Percentiles rank a stretch among this genome's conserved stretches.
Evolutionary conservation across 1,140 invertebrate species (phyloP).

Genomic region (Bombus fervidus): DNA sequence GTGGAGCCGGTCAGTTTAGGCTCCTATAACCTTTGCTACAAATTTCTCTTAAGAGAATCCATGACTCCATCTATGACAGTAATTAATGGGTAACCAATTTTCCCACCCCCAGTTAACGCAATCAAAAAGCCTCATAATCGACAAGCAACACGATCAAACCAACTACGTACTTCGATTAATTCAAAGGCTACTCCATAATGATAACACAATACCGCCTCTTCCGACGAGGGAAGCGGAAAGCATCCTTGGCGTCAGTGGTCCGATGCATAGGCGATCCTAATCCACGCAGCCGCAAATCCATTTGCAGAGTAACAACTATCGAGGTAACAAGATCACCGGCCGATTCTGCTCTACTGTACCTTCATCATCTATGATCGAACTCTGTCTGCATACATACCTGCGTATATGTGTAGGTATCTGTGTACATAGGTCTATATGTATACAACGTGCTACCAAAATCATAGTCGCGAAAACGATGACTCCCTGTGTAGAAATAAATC

Average conservation of each 20-base stretch:
- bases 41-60: too few relatives aligned
- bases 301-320: conserved; percentile 73
- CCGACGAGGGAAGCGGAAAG: neutral
- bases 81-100: too few relatives aligned
- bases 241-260: neutral
- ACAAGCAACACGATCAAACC: neutral
- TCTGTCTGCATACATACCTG: neutral
- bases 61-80: too few relatives aligned
- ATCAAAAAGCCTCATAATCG: too few relatives aligned
- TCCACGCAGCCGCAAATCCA: conserved; percentile 75
- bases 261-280: conserved; percentile 59
- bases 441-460: too few relatives aligned
- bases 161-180: neutral
- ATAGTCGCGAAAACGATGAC: too few relatives aligned
- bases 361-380: conserved; percentile 20
- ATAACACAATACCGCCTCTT: neutral
- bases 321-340: conserved; percentile 74
- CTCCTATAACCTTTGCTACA: too few relatives aligned
- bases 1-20: too few relatives aligned
- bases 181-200: neutral
- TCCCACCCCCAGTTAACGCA: too few relatives aligned
- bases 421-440: too few relatives aligned
- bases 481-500: too few relatives aligned
- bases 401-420: neutral
- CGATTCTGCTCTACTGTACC: conserved; percentile 64